phyloP scores from a whole-genome alignment of 30 jellyfish, hydroid and myxozoan species.

The Clytia hemisphaerica region DNA sequence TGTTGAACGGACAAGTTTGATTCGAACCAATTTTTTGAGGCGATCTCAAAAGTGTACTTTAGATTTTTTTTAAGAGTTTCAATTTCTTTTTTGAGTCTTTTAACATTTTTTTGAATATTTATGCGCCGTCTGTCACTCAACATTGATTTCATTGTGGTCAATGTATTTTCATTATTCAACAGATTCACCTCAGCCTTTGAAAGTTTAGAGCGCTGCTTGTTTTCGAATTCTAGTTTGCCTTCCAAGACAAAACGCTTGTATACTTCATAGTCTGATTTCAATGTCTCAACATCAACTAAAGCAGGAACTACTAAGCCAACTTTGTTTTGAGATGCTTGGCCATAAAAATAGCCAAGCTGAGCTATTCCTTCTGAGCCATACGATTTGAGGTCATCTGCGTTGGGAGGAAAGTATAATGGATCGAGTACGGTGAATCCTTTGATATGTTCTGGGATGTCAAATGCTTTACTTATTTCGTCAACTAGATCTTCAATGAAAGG shows the following conservation, averaged over 20 bases:
- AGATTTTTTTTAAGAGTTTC: too few relatives aligned
- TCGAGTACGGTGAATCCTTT: neutral
- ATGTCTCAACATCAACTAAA: conserved; percentile 60
- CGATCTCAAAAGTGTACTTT: too few relatives aligned
- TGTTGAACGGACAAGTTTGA: too few relatives aligned
- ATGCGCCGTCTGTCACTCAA: too few relatives aligned
- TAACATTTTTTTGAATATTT: too few relatives aligned
- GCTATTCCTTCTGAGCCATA: neutral
- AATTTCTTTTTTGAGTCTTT: too few relatives aligned
- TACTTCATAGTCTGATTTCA: conserved; percentile 59
- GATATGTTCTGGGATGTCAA: neutral
- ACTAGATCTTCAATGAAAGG: conserved; percentile 1
- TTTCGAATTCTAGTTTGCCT: conserved; percentile 74
- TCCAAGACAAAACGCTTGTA: conserved; percentile 64
- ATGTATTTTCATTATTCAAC: too few relatives aligned
- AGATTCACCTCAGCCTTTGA: conserved; percentile 48
- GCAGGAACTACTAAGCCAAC: too few relatives aligned
- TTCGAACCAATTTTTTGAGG: too few relatives aligned
- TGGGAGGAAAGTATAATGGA: neutral
- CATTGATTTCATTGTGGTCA: too few relatives aligned
- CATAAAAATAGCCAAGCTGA: neutral
- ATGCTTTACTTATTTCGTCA: too few relatives aligned
- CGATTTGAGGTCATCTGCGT: neutral
- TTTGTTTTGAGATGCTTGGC: conserved; percentile 24
- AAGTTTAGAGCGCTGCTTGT: conserved; percentile 61